A percentile compares a stretch with the other conserved stretches of the same genome.
Evolutionary conservation across 2,888 invertebrate genomes (phyloP).

Genomic region (Epistrophe eligans): DNA sequence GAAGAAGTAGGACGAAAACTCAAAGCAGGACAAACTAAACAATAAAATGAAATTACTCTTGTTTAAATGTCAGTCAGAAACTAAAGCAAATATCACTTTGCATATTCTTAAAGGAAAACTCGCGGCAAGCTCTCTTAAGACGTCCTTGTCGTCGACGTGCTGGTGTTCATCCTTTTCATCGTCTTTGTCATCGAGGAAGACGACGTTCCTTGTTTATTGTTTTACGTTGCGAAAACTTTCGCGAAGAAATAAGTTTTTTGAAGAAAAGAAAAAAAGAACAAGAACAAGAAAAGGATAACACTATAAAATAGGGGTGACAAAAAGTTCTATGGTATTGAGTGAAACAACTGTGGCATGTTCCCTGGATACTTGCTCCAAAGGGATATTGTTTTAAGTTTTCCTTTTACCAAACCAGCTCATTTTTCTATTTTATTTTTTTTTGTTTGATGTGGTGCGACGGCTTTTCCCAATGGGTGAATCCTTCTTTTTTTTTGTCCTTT

Average conservation of each 20-base stretch:
- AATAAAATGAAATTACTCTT: slow-evolving; percentile 70
- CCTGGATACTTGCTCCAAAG: slow-evolving; percentile 30
- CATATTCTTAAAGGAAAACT: slow-evolving; percentile 58
- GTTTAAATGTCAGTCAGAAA: slow-evolving; percentile 69
- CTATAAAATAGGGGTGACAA: slow-evolving; percentile 50
- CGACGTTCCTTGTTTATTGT: slow-evolving; percentile 44
- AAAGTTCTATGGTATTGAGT: slow-evolving; percentile 48
- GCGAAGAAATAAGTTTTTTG: slow-evolving; percentile 45
- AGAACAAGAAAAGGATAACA: slow-evolving; percentile 25
- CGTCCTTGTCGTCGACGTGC: slow-evolving; percentile 17
- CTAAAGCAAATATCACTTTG: slow-evolving; percentile 72
- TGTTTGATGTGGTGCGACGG: slow-evolving; percentile 19
- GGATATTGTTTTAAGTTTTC: slow-evolving; percentile 64
- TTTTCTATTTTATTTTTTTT: slow-evolving; percentile 31
- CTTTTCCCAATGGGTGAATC: slow-evolving; percentile 44
- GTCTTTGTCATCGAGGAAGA: not conserved
- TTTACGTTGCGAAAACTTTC: slow-evolving; percentile 60
- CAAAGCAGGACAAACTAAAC: slow-evolving; percentile 29
- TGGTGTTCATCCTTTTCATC: not conserved
- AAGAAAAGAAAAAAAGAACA: not conserved
- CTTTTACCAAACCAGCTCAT: not conserved
- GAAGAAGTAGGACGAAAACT: not conserved
- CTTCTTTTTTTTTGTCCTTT: slow-evolving; percentile 38
- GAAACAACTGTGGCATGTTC: slow-evolving; percentile 71
- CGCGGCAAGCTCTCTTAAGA: slow-evolving; percentile 28